These are phyloP conservation scores for Drosophila anomalipes DNA, from an alignment of 2,888 invertebrate genomes.

Conservation along the genomic window DNA sequence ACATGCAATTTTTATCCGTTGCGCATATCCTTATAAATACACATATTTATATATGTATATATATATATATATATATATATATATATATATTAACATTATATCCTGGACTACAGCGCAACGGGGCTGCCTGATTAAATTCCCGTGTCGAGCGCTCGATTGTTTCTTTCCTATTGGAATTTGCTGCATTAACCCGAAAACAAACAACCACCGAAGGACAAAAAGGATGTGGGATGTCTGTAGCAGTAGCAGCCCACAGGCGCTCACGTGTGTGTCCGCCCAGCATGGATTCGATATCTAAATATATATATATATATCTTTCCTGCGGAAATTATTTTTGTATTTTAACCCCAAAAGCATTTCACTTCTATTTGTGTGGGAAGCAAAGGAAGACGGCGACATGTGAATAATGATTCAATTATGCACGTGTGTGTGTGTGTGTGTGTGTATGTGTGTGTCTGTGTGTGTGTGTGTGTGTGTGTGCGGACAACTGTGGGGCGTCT, in stretches of 20 bases:
- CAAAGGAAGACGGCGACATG: conserved; percentile 23
- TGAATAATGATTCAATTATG: conserved; percentile 72
- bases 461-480: conserved; percentile 13
- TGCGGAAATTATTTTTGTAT: conserved; percentile 75
- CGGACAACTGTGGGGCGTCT: conserved; percentile 60
- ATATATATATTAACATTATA: conserved; percentile 1
- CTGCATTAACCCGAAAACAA: conserved; percentile 25
- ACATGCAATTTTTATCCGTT: conserved; percentile 78
- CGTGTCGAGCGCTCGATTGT: conserved; percentile 74
- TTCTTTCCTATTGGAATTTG: conserved; percentile 78
- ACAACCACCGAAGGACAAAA: conserved; percentile 28
- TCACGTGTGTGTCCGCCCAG: conserved; percentile 71
- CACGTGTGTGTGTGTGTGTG: conserved; percentile 36
- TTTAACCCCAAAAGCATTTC: conserved; percentile 73
- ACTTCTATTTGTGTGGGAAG: conserved; percentile 59
- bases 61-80: neutral
- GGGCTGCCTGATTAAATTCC: conserved; percentile 80
- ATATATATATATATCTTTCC: conserved; percentile 12
- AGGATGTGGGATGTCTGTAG: conserved; percentile 6
- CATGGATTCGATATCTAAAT: conserved; percentile 44
- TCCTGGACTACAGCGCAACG: conserved; percentile 41
- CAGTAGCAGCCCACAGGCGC: conserved; percentile 44
- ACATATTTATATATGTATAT: neutral
- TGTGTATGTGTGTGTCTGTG: conserved; percentile 24
- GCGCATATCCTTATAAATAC: conserved; percentile 36